Conservation (phyloP, 2,797 vertebrate genomes). For the Acanthurus lineatus region DNA sequence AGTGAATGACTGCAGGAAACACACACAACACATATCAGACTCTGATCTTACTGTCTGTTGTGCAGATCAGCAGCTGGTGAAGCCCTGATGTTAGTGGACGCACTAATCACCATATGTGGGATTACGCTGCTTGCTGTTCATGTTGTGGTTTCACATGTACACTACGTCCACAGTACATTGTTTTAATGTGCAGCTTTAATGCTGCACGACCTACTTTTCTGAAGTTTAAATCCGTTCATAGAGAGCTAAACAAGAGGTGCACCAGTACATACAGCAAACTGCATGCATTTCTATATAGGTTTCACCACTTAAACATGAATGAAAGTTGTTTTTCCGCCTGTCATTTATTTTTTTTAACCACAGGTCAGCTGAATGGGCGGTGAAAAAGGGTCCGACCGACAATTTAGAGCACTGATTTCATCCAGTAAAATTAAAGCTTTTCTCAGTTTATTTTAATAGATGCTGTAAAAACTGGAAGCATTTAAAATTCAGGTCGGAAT, state of each 20-base stretch:
- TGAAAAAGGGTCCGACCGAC: slow-evolving; percentile 33
- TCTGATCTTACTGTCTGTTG: slow-evolving; percentile 23
- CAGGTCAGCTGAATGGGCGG: slow-evolving; percentile 56
- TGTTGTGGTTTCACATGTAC: slow-evolving; percentile 23
- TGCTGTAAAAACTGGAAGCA: slow-evolving; percentile 1
- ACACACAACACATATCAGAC: slow-evolving; percentile 14
- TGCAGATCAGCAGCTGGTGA: slow-evolving; percentile 54
- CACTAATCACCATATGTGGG: slow-evolving; percentile 43
- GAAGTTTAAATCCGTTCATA: slow-evolving; percentile 18
- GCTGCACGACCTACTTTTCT: slow-evolving; percentile 33
- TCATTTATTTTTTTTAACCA: slow-evolving; percentile 41
- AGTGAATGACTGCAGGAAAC: slow-evolving; percentile 7
- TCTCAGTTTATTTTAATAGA: slow-evolving; percentile 6
- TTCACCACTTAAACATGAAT: slow-evolving; percentile 41
- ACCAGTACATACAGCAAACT: not conserved
- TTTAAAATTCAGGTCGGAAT: slow-evolving; percentile 13
- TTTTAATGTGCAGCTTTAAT: slow-evolving; percentile 41
- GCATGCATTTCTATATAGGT: not conserved
- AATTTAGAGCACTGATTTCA: slow-evolving; percentile 33
- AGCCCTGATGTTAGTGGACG: slow-evolving; percentile 17
- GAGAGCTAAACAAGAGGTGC: not conserved
- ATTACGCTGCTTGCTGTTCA: slow-evolving; percentile 33
- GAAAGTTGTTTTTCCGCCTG: slow-evolving; percentile 30
- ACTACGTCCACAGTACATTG: not conserved
- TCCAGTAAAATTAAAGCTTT: not conserved